phyloP scores from a whole-genome alignment of 2,113 vertebrate species.

The Calyptommatus sinebrachiatus region DNA sequence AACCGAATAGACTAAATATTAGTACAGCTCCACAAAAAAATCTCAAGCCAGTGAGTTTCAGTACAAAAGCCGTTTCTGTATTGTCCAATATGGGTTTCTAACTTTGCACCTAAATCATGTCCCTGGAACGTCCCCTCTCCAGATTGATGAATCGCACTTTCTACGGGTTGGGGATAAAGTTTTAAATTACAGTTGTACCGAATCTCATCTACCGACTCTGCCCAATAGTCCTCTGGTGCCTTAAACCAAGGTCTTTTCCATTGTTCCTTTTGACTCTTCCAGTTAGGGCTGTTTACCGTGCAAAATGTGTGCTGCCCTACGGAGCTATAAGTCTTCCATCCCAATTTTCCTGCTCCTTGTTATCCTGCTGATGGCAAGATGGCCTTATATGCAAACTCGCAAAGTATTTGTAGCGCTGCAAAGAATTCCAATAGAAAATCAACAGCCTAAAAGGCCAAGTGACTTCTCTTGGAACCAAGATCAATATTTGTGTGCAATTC shows the following conservation, averaged over 20 bases:
- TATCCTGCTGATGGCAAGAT: background rate
- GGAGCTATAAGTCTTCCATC: background rate
- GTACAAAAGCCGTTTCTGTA: background rate
- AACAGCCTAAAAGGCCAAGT: background rate
- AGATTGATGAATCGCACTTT: background rate
- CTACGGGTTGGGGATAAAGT: background rate
- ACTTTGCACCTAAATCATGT: background rate
- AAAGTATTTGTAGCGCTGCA: background rate
- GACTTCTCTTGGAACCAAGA: background rate
- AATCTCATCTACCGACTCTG: no score
- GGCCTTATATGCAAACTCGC: background rate
- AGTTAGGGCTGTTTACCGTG: no score
- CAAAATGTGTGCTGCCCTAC: background rate
- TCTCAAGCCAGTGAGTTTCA: background rate
- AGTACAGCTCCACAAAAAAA: no score
- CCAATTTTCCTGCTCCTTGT: background rate
- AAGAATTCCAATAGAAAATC: background rate
- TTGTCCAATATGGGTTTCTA: background rate
- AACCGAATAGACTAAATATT: no score
- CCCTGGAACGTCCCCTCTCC: background rate
- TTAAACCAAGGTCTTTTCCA: background rate
- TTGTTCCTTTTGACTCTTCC: background rate
- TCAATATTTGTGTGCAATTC: background rate
- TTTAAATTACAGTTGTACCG: background rate
- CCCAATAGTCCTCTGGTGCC: background rate